Evolutionary conservation across 2,888 invertebrate species (phyloP).

Genomic region (Drosophila stalkeri): DNA sequence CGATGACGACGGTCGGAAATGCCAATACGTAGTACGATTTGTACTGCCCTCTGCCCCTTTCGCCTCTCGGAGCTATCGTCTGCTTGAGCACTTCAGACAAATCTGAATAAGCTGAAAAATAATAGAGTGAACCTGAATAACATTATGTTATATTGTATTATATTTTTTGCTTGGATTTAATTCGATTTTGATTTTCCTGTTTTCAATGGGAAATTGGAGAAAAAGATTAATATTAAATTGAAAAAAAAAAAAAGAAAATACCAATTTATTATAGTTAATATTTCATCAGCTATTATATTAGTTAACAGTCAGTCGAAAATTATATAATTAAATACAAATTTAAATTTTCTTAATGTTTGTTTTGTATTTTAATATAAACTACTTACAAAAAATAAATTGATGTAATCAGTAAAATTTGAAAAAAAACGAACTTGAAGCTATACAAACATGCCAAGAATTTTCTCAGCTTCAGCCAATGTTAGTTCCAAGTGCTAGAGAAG

Average conservation of each 20-base stretch:
- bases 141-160: neutral
- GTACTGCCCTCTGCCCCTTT: slow-evolving; percentile 10
- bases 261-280: too few relatives aligned
- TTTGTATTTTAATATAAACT: too few relatives aligned
- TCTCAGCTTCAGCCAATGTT: slow-evolving; percentile 7
- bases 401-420: neutral
- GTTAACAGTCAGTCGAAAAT: too few relatives aligned
- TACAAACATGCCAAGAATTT: slow-evolving; percentile 45
- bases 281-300: too few relatives aligned
- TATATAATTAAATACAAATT: too few relatives aligned
- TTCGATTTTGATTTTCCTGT: neutral
- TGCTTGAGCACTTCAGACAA: neutral
- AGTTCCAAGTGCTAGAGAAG: slow-evolving; percentile 13
- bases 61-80: slow-evolving; percentile 19
- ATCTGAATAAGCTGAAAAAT: slow-evolving; percentile 8
- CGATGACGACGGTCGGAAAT: slow-evolving; percentile 63
- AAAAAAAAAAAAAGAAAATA: too few relatives aligned
- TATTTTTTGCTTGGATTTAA: neutral
- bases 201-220: neutral
- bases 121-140: neutral
- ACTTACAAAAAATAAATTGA: too few relatives aligned
- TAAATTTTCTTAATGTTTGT: too few relatives aligned
- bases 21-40: slow-evolving; percentile 64
- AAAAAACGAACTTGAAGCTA: slow-evolving; percentile 27
- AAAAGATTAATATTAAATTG: neutral